phyloP scores from a whole-genome alignment of 2,113 vertebrate species.

The Spheniscus mendiculus region DNA sequence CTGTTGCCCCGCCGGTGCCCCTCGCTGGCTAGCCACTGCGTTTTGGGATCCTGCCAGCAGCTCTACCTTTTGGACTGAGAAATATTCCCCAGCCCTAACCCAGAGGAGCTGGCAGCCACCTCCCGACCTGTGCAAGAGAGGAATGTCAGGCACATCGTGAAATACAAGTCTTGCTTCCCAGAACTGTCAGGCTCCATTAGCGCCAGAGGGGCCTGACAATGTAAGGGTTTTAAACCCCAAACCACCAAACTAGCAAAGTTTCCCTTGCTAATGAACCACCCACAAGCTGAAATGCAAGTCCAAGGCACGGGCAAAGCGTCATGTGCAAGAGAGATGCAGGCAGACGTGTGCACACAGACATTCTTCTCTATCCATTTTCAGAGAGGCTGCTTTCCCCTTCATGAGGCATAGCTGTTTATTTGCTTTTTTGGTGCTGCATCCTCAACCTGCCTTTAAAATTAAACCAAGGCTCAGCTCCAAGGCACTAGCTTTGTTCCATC shows the following conservation, averaged over 20 bases:
- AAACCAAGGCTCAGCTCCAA: background rate
- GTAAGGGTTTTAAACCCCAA: background rate
- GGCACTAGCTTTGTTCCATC: background rate
- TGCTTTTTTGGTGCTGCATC: background rate
- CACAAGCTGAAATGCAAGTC: background rate
- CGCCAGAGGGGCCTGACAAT: background rate
- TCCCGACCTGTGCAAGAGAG: background rate
- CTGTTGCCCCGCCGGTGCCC: background rate
- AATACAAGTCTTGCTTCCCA: conserved; percentile 24
- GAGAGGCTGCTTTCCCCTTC: background rate
- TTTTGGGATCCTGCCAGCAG: background rate
- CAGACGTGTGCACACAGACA: rapidly evolving
- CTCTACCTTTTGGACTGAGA: background rate
- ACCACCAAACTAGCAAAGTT: background rate
- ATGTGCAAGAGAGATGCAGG: background rate
- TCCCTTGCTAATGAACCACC: background rate
- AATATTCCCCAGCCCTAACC: background rate
- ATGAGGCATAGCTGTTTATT: background rate
- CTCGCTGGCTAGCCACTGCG: rapidly evolving
- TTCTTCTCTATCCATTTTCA: background rate
- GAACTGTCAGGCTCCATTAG: conserved; percentile 1
- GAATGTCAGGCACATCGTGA: background rate
- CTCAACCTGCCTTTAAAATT: background rate
- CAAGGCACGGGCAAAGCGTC: background rate
- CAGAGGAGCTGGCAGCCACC: background rate